Conservation (phyloP, 2,113 vertebrate genomes). For the Opisthocomus hoazin region DNA sequence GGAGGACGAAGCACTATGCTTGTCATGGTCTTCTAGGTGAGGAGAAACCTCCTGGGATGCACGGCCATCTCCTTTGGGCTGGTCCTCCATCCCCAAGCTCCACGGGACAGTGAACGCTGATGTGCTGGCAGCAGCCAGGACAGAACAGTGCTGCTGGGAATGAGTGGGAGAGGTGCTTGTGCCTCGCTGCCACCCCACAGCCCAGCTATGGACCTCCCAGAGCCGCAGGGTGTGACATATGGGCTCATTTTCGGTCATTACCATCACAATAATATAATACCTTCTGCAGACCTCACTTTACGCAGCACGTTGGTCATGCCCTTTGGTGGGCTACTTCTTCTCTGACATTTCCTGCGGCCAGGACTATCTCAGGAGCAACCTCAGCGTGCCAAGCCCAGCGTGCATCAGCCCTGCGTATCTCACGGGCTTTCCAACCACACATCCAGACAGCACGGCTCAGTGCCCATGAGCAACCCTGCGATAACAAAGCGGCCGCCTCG, state of each 20-base stretch:
- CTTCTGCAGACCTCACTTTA: not conserved
- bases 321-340: not conserved
- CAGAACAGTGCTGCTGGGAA: not conserved
- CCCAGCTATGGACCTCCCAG: not conserved
- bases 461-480: not conserved
- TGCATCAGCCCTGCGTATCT: not conserved
- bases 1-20: not conserved
- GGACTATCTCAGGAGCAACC: not conserved
- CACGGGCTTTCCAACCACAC: not conserved
- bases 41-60: not conserved
- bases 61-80: rapidly evolving
- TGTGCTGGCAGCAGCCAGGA: not conserved
- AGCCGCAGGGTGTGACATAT: not conserved
- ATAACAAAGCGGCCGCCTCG: not conserved
- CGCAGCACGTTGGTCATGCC: rapidly evolving
- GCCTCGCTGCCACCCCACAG: not conserved
- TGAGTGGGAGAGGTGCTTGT: not conserved
- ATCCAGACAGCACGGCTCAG: conserved; percentile 24
- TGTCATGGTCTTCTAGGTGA: not conserved
- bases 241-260: not conserved
- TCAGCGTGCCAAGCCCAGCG: not conserved
- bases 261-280: not conserved
- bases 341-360: not conserved
- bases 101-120: not conserved
- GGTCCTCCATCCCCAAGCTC: not conserved